Percentiles rank a stretch among this genome's conserved stretches.
Conservation (phyloP, 2,113 vertebrate genomes). For the Chroicocephalus ridibundus region DNA sequence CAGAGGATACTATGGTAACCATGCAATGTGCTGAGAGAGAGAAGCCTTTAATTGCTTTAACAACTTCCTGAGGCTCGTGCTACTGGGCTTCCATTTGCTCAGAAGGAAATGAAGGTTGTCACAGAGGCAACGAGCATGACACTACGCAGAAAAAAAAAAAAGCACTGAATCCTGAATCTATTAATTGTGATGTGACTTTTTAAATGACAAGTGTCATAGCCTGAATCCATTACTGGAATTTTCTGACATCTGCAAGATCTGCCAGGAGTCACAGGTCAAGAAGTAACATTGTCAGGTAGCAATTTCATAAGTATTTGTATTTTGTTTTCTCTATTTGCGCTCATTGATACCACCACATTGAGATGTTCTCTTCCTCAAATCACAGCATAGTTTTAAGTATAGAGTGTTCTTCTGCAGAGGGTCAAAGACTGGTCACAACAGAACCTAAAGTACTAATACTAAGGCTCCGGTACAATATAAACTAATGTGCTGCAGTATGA, state of each 20-base stretch:
- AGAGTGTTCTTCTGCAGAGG: not conserved
- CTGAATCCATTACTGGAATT: slow-evolving; percentile 40
- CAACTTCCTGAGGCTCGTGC: slow-evolving; percentile 77
- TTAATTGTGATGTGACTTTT: slow-evolving; percentile 57
- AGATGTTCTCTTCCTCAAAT: not conserved
- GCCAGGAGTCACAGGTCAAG: slow-evolving; percentile 43
- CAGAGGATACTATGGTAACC: slow-evolving; percentile 88
- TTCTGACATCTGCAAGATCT: slow-evolving; percentile 38
- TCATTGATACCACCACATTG: not conserved
- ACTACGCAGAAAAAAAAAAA: not conserved
- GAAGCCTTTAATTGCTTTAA: slow-evolving; percentile 83
- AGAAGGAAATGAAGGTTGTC: slow-evolving; percentile 72
- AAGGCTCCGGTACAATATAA: not conserved
- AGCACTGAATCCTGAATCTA: slow-evolving; percentile 37
- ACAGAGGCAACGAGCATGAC: slow-evolving; percentile 14
- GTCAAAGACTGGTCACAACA: not conserved
- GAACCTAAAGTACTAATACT: not conserved
- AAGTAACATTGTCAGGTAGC: slow-evolving; percentile 20
- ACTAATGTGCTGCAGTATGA: not conserved
- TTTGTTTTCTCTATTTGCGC: slow-evolving; percentile 21
- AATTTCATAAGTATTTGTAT: slow-evolving; percentile 8
- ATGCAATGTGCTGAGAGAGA: slow-evolving; percentile 71
- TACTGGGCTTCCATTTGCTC: slow-evolving; percentile 73
- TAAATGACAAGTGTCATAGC: slow-evolving; percentile 54
- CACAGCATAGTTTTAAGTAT: not conserved